Base-by-base conservation (phyloP, 2,113 vertebrate genomes). In the Pyrgilauda ruficollis region DNA sequence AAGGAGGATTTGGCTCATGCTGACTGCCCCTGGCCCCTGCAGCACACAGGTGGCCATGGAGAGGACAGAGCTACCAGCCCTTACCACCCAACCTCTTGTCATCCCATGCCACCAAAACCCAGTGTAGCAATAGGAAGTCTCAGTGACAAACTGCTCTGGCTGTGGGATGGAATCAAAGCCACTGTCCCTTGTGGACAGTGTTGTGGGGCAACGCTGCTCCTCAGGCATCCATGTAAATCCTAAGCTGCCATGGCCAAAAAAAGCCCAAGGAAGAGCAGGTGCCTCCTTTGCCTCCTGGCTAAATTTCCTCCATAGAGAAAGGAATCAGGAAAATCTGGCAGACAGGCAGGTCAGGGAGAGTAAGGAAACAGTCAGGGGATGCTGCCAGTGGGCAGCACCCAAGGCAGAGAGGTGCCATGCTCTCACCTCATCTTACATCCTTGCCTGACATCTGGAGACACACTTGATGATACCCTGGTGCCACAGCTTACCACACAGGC, bases 311-410 rank as follows among this genome's bases (percentile, higher is more conserved):
- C 15, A 6, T 2, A n/a, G 56, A 33, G 46, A 84, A 43, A 52
- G 9, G 15, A 8, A 9, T n/a, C 16, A 58, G n/a, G 24, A 62
- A 63, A 79, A 52, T 18, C 18, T 30, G 21, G 7, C 41, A 74
- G 30, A 33, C 15, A 47, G 31, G 16, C 8, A 46, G 11, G 28
- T 7, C 11, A 59, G 4, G 3, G 4, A 15, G 24, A 50, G 33
- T 10, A 16, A 5, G 7, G 17, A 39, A 41, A 61, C 10, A 50
- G 8, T 3, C 3, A 9, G 6, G 9, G 27, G 20, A 41, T 5
- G 11, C 30, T 78, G 39, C 26, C 3, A 6, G 33, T 0, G 0
- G 37, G 22, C 33, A 84, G 49, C 14, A 46, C 20, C 3, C 1
- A 5, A 10, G 8, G 9, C 28, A 41, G 31, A 18, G 11, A 31